These are phyloP conservation scores for Rhea americana DNA, from an alignment of 2,113 vertebrate genomes.

Conservation along the genomic window DNA sequence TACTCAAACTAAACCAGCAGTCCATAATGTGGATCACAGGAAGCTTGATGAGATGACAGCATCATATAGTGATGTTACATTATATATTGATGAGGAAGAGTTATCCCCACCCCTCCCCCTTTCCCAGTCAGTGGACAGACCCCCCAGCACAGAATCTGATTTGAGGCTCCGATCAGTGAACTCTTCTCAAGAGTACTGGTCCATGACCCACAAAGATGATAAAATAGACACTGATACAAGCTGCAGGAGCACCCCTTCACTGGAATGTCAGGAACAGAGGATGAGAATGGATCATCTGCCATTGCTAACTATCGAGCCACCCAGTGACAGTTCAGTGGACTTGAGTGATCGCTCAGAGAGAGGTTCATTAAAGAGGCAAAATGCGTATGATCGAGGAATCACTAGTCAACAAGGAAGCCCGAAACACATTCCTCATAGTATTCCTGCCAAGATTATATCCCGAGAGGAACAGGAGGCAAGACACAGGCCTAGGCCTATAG, in stretches of 20 bases:
- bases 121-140: constrained; percentile 84
- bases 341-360: constrained; percentile 93
- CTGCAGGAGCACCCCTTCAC: constrained; percentile 91
- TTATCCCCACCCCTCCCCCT: constrained; percentile 89
- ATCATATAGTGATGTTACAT: constrained; percentile 94
- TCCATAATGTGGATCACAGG: constrained; percentile 80
- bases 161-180: constrained; percentile 84
- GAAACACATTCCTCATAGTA: constrained; percentile 83
- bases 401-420: constrained; percentile 88
- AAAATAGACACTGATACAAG: constrained; percentile 91
- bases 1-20: constrained; percentile 76
- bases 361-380: constrained; percentile 88
- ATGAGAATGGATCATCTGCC: constrained; percentile 89
- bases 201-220: constrained; percentile 89
- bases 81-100: constrained; percentile 97
- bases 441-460: constrained; percentile 81
- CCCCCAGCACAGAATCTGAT: constrained; percentile 87
- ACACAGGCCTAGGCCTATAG: constrained; percentile 84
- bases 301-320: constrained; percentile 92
- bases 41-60: constrained; percentile 94
- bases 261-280: constrained; percentile 90
- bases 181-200: constrained; percentile 91
- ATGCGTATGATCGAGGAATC: constrained; percentile 81
- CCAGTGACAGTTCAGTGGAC: constrained; percentile 94
- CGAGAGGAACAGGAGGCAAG: constrained; percentile 85